These are phyloP conservation scores for Scylla paramamosain DNA, from an alignment of 1,140 invertebrate species.

Conservation along the genomic window DNA sequence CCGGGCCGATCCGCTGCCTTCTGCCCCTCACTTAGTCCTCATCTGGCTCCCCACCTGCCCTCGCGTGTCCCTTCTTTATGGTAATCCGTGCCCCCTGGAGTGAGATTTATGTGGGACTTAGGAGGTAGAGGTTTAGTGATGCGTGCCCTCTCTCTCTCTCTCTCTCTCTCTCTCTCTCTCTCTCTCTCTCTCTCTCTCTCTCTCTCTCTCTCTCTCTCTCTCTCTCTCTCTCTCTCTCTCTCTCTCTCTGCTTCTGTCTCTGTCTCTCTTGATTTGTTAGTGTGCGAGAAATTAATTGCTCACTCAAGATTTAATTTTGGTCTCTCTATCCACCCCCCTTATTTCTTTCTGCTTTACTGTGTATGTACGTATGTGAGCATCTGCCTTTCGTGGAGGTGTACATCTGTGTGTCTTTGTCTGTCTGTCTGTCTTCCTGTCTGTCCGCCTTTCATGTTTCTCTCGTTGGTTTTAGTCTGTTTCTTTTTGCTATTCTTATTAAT, in stretches of 20 bases:
- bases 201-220: conserved; percentile 34
- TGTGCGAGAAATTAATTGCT: too few relatives aligned
- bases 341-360: too few relatives aligned
- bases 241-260: neutral
- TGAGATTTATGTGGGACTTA: neutral
- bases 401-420: neutral
- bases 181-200: neutral
- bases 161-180: neutral
- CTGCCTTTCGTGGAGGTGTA: neutral
- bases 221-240: conserved; percentile 40
- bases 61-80: neutral
- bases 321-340: too few relatives aligned
- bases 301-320: too few relatives aligned
- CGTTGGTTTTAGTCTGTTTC: neutral
- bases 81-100: neutral
- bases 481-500: neutral
- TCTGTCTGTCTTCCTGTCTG: too few relatives aligned
- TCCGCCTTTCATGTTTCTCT: neutral
- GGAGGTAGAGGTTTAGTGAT: neutral
- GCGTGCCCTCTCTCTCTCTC: neutral
- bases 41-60: neutral
- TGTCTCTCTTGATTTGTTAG: neutral
- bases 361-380: too few relatives aligned
- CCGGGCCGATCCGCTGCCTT: neutral
- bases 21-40: neutral